Evolutionary conservation across 2,113 vertebrate genomes (phyloP), one percentile per base, ranked within the genome.

Genomic region (Herpetotheres cachinnans): DNA sequence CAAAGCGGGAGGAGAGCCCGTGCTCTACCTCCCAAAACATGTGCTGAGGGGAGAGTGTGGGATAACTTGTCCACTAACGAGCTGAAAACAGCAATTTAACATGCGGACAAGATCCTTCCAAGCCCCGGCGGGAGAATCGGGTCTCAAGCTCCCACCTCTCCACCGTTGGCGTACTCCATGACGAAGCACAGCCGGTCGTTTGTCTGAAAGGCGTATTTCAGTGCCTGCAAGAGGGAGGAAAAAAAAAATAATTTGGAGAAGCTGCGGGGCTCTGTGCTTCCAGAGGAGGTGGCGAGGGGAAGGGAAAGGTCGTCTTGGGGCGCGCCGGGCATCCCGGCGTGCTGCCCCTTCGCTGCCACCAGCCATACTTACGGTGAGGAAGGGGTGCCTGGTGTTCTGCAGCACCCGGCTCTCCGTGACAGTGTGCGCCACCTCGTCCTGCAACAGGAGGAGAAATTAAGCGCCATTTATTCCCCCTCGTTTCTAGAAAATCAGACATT

Each of bases 401-500:
- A 99, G 98, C 66, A 99, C 99, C 78, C 99, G 96, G 98, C 99
- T 99, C 97, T 99, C 99, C 2, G 99, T 99, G 54, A 99, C 99
- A 0, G 99, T 99, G 97, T 99, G 99, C 2, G 99, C 99, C 3
- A 99, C 99, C 96, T 99, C 99, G n/a, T 99, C 99, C 99, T 99
- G 88, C 27, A 38, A 7, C 9, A 2, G 16, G 24, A 71, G 42
- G 17, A n/a, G 26, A 38, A 15, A 42, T 15, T 14, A 36, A 42
- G 10, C 1, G 2, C 27, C 2, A 0, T 49, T 58, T 47, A 66
- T 42, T 40, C 26, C 20, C 12, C 6, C 8, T 9, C 3, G 4
- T 59, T 58, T 67, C 32, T 30, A 52, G 22, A 58, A 38, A 69
- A 49, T 11, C 29, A 3, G 27, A 38, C 3, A 5, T 25, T 82